Conservation (phyloP, 2,797 vertebrate species). For the Parauchenoglanis ngamensis region DNA sequence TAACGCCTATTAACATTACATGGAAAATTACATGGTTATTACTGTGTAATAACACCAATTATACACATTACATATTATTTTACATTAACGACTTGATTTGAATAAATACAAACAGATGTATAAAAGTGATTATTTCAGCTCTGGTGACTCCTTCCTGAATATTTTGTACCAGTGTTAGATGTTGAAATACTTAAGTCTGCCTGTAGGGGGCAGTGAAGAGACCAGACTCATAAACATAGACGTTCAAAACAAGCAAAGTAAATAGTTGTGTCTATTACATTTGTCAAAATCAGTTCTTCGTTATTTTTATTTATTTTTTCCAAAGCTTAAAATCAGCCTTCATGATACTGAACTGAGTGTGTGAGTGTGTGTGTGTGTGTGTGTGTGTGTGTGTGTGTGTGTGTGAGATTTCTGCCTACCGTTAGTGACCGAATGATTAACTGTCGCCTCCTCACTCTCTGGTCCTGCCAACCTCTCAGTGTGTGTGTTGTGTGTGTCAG, state of each 20-base stretch:
- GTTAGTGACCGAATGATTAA: slow-evolving; percentile 18
- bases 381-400: not conserved
- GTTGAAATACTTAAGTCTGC: slow-evolving; percentile 21
- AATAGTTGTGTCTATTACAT: not conserved
- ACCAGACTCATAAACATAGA: not conserved
- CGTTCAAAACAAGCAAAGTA: not conserved
- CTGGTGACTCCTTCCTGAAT: not conserved
- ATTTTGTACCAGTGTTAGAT: not conserved
- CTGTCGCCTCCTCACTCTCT: slow-evolving; percentile 24
- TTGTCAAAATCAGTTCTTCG: not conserved
- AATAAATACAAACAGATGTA: not conserved
- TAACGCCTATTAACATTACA: too few species aligned
- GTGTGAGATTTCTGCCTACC: not conserved
- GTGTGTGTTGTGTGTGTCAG: slow-evolving; percentile 48
- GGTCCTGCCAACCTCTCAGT: slow-evolving; percentile 45
- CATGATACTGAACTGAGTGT: not conserved
- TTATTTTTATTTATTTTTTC: not conserved
- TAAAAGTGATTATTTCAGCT: not conserved
- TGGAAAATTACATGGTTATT: not conserved
- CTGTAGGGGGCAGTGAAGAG: slow-evolving; percentile 56
- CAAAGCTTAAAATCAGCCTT: not conserved
- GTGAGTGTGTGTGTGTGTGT: slow-evolving; percentile 5
- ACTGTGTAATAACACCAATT: slow-evolving; percentile 19
- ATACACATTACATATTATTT: not conserved
- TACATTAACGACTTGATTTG: not conserved